These are phyloP conservation scores for Brassicogethes aeneus DNA, from an alignment of 2,888 invertebrate species.

Conservation along the genomic window DNA sequence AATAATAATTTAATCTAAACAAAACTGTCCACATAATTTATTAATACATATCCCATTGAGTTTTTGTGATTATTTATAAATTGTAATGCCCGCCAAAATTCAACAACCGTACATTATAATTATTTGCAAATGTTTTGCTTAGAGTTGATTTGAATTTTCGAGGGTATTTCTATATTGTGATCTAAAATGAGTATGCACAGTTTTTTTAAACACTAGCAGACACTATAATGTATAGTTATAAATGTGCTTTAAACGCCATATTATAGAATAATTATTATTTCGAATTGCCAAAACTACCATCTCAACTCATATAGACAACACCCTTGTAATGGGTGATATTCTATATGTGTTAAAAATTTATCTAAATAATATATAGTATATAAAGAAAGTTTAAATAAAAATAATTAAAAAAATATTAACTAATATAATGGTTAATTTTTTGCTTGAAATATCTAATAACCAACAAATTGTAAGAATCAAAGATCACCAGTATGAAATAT, in stretches of 20 bases:
- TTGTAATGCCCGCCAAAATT: slow-evolving; percentile 11
- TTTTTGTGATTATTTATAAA: slow-evolving; percentile 15
- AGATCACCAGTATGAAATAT: not conserved
- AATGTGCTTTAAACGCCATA: not conserved
- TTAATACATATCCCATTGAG: slow-evolving; percentile 13
- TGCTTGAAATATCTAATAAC: not conserved
- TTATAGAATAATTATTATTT: not conserved
- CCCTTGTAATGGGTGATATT: not conserved
- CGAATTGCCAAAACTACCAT: not conserved
- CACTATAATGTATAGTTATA: not conserved
- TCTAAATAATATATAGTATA: not conserved
- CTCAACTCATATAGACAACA: not conserved
- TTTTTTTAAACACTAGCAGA: not conserved
- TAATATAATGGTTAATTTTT: not conserved
- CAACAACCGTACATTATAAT: too few relatives aligned
- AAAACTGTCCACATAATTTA: not conserved
- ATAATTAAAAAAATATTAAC: not conserved
- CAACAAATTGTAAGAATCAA: not conserved
- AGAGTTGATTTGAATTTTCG: too few relatives aligned
- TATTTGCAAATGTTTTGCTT: too few relatives aligned
- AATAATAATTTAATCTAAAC: not conserved
- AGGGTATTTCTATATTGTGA: not conserved
- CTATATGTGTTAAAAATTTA: not conserved
- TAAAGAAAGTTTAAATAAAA: not conserved
- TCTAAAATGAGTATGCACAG: not conserved